Evolutionary conservation across 2,797 vertebrate genomes (phyloP), one percentile per base, ranked within the genome.

Genomic region (Linurgus olivaceus): DNA sequence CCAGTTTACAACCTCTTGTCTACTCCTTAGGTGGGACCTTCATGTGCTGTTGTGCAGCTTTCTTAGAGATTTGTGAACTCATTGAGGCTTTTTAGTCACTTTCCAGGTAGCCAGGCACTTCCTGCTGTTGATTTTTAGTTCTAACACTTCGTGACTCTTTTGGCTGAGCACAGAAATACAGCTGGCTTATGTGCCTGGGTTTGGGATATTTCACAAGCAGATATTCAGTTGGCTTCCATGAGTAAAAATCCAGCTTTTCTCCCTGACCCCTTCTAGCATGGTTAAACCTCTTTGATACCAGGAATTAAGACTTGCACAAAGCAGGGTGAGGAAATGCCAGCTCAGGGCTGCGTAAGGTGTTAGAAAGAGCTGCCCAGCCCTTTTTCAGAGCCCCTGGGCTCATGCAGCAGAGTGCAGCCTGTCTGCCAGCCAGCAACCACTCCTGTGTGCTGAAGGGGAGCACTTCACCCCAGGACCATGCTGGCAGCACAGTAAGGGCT

Each of bases 21-120:
- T 74, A 4, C 38, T 89, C 81, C 76, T 67, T 52, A 91, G 48
- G 59, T 47, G 51, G 88, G 66, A 59, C 21, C 4, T 55, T 62
- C 17, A 29, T 37, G 66, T 58, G 68, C 1, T 35, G 48, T 28
- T 68, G 62, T 59, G 40, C 25, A 91, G 87, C 62, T 93, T 66
- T 70, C 85, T 78, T 37, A 35, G 54, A 62, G 52, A 76, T 88
- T 90, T 80, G 19, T 37, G 35, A 61, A 51, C 77, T 76, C 72
- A 68, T 7, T 71, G 68, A 79, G 31, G 29, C 13, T 61, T 85
- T 79, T 73, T 18, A 88, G 79, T 85, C 68, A 71, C 68, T 86
- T 90, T 55, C 62, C 90, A 95, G 88, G 54, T 81, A 91, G 85
- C 17, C 73, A 75, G 90, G 80, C 61, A 58, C 55, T 83, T 95